Base-by-base conservation (phyloP, 2,888 invertebrate genomes). In the Palloptera scutellata region DNA sequence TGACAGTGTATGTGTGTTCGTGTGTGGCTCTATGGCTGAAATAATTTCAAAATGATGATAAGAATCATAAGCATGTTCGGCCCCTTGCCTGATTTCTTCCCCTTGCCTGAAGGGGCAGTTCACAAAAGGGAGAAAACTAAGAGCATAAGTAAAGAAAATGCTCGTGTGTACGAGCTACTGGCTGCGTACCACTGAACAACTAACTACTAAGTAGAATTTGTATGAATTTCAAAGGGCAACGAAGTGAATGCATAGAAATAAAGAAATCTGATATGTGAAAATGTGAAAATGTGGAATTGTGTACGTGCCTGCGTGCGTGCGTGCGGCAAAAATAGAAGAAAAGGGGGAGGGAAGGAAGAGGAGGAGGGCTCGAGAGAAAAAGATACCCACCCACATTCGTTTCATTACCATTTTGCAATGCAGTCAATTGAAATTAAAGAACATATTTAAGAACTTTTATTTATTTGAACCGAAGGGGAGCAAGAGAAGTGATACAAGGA, bases 1-100 rank as follows among this genome's bases (percentile, higher is more conserved):
- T 1, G 60, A 8, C 48, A 30, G 20, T 30, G 30, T 6, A 30
- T 30, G 30, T 30, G 30, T 30, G 30, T 30, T 2, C 6, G 30
- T n/a, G n/a, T n/a, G n/a, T n/a, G n/a, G n/a, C n/a, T n/a, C n/a
- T n/a, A n/a, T 40, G 64, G 70, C 61, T 67, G 66, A 73, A 73
- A 71, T 71, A 70, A 73, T 71, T 73, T 73, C 67, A 60, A 69
- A 73, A 69, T 61, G 61, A 69, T 70, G 72, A 73, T 73, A 73
- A 71, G 70, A 73, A 73, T 71, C 73, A 68, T 64, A 30, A 30
- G 30, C 30, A 30, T 30, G 2, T 30, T 30, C 30, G 2, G 2
- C 30, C 30, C 30, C 30, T 6, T 30, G 30, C 30, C 2, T 30
- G 30, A 4, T 30, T 6, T 30, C 6, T 30, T 30, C 30, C 6